Base-by-base conservation (phyloP, 2,888 invertebrate species). In the Didymodactylos carnosus region DNA sequence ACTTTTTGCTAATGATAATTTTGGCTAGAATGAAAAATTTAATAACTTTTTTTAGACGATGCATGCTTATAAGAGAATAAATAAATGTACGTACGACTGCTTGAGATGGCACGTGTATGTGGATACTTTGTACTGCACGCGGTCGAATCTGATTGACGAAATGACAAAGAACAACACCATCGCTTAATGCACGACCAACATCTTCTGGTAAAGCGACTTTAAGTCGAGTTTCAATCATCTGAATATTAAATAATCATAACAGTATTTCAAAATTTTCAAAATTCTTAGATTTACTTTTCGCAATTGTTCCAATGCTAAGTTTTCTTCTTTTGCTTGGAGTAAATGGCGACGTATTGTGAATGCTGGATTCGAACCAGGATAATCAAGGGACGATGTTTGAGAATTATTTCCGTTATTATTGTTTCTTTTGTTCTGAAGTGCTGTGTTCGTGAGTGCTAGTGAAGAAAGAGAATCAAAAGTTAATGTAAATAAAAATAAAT, bases 121-220 rank as follows among this genome's bases (percentile, higher is more conserved):
- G n/a, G 77, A 94, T 93, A 80, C 91, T 92, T 77, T 90, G 91
- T 75, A 94, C 93, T 72, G 93, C 89, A 78, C 92, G 87, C 53
- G 94, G 92, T 76, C 90, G 88, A 79, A 94, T 90, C 84, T 91
- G 90, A 84, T 94, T 94, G 73, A 92, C 93, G 79, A 94, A 87
- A 85, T 94, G 93, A 82, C 94, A 94, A 76, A 94, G 86, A 77
- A 94, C 91, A 73, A 94, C 93, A 27, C 94, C 94, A 84, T 94
- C 94, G 39, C 89, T 88, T 78, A 94, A 84, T 69, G 91, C 90
- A 46, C 91, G 88, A 70, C 91, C 78, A 79, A 94, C 85, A 81
- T 92, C 90, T 79, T 88, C 89, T 0, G 94, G 93, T 74, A 94
- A 86, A 5, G 89, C 88, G 88, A 94, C 90, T 86, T 93, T 93